Conservation (phyloP, 2,888 invertebrate species). For the Brachynemurus nebulosus region DNA sequence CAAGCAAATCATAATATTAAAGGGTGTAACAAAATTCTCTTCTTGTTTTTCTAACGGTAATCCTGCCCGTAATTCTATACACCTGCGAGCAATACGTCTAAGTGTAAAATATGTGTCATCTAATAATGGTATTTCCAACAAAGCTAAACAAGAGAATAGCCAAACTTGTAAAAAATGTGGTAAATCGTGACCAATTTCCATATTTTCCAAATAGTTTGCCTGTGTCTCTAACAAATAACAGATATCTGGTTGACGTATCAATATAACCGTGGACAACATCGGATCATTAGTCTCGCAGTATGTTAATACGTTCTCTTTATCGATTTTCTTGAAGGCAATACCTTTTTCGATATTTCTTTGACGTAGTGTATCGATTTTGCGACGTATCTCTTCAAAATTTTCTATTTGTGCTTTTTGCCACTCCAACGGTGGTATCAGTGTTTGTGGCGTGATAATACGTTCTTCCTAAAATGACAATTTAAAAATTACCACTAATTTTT, state of each 20-base stretch:
- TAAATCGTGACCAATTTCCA: conserved; percentile 24
- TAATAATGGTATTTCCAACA: conserved; percentile 48
- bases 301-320: conserved; percentile 9
- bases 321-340: not conserved
- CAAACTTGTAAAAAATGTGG: conserved; percentile 41
- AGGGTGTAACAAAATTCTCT: conserved; percentile 31
- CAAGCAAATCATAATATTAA: conserved; percentile 56
- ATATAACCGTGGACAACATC: conserved; percentile 29
- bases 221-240: conserved; percentile 36
- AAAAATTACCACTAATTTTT: too few relatives aligned
- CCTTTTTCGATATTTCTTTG: not conserved
- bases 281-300: conserved; percentile 23
- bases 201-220: conserved; percentile 32
- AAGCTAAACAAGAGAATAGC: conserved; percentile 54
- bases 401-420: conserved; percentile 58
- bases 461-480: too few relatives aligned
- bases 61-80: conserved; percentile 37
- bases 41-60: conserved; percentile 30
- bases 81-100: conserved; percentile 47
- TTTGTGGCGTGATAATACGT: conserved; percentile 34
- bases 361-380: conserved; percentile 8
- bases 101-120: conserved; percentile 52
- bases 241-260: conserved; percentile 34
- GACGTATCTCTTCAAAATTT: conserved; percentile 48
- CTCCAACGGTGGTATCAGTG: conserved; percentile 33